Evolutionary conservation across 2,113 vertebrate species (phyloP), one percentile per base, ranked within the genome.

Genomic region (Vidua macroura): DNA sequence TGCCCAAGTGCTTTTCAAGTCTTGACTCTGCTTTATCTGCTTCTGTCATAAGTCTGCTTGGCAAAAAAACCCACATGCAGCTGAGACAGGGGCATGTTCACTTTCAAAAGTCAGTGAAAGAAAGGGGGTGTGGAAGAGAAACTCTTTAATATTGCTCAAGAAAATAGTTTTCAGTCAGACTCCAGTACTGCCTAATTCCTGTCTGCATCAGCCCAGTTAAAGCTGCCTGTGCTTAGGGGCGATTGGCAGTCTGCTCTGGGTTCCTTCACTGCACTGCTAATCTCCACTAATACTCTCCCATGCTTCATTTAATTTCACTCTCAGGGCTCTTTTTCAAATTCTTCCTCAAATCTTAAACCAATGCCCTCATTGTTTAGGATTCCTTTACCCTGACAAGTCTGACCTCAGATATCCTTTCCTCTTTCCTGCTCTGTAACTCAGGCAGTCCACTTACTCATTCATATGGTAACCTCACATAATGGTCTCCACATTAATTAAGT

Each of bases 381-480:
- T 97, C 98, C 98, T 97, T 98, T 97, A 97, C 98, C 96, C 98
- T 98, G 98, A 98, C 97, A 98, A 98, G 96, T 96, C 97, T 97
- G 97, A 98, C 98, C 98, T 98, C 98, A 97, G 96, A 97, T 98
- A 98, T 97, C 97, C 98, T 97, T 96, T 97, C 97, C 86, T 98
- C 98, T 98, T 98, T 98, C 97, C 95, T 93, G 95, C 97, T 96
- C 93, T 96, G 88, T 96, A 98, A 97, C 97, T 94, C 96, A 96
- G 90, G 92, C 95, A 92, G 96, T 97, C 97, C 97, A 97, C 97
- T 94, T 95, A 93, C 89, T 98, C 95, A 98, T 99, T 99, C 98
- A 98, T 98, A 98, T 98, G 98, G 97, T 98, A 98, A 98, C 96
- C 89, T 20, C 82, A 95, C 97, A 97, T 98, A 98, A 98, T 98